Conservation (phyloP, 2,113 vertebrate genomes). For the Thalassoma bifasciatum region DNA sequence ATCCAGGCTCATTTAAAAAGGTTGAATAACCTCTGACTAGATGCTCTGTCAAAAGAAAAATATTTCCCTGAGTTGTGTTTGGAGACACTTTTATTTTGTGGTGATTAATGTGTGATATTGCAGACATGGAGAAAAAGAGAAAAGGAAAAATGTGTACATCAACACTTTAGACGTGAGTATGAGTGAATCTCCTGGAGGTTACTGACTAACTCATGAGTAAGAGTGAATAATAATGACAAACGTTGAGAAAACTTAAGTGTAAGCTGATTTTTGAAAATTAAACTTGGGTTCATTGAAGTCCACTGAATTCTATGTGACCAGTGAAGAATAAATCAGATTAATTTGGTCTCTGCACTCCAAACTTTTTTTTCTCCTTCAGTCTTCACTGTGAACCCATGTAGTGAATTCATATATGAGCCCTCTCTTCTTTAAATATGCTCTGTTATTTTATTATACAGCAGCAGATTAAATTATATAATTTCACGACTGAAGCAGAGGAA, state of each 20-base stretch:
- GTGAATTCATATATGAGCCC: conserved; percentile 51
- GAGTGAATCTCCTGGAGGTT: conserved; percentile 23
- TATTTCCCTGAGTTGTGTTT: conserved; percentile 69
- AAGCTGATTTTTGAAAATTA: conserved; percentile 19
- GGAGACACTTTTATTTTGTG: conserved; percentile 46
- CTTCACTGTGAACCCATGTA: conserved; percentile 35
- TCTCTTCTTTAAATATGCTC: conserved; percentile 34
- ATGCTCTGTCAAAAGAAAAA: conserved; percentile 70
- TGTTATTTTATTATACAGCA: conserved; percentile 52
- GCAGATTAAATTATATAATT: conserved; percentile 41
- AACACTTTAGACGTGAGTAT: background rate
- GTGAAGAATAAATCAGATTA: conserved; percentile 2
- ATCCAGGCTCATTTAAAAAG: conserved; percentile 58
- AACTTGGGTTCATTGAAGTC: background rate
- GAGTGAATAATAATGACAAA: conserved; percentile 8
- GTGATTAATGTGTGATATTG: conserved; percentile 23
- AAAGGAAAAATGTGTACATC: background rate
- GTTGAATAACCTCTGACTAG: conserved; percentile 72
- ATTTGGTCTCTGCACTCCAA: background rate
- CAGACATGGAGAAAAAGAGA: conserved; percentile 8
- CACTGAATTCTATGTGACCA: background rate
- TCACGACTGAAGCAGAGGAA: conserved; percentile 32
- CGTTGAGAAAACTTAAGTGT: background rate
- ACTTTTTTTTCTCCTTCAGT: conserved; percentile 1
- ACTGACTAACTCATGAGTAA: conserved; percentile 2